A percentile compares a stretch with the other conserved stretches of the same genome.
Conservation (phyloP, 1,140 invertebrate species). For the Drosophila pachea region DNA sequence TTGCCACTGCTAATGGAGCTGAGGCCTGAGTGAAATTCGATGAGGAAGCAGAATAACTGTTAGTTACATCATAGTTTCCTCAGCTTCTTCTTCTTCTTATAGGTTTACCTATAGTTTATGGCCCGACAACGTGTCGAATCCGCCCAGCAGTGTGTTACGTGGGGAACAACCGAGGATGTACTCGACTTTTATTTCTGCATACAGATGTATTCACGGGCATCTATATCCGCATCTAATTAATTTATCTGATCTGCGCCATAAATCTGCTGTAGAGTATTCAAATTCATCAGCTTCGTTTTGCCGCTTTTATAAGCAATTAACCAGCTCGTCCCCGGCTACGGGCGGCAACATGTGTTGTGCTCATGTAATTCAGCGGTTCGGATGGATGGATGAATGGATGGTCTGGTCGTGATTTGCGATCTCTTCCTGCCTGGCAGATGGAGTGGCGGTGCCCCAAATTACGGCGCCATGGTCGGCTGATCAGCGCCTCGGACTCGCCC, state of each 20-base stretch:
- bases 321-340: constrained; percentile 7
- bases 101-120: too few relatives aligned
- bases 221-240: neutral
- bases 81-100: too few relatives aligned
- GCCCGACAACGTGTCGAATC: too few relatives aligned
- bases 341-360: constrained; percentile 52
- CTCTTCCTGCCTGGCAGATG: constrained; percentile 10
- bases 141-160: too few relatives aligned
- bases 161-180: too few relatives aligned
- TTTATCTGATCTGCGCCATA: neutral
- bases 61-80: too few relatives aligned
- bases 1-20: too few relatives aligned
- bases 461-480: constrained; percentile 1
- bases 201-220: too few relatives aligned
- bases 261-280: constrained; percentile 5
- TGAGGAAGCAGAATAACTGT: too few relatives aligned
- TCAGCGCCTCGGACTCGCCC: neutral
- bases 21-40: too few relatives aligned
- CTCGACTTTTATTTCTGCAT: too few relatives aligned
- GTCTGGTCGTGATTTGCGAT: constrained; percentile 4
- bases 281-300: neutral
- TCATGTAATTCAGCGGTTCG: constrained; percentile 44
- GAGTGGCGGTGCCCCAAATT: constrained; percentile 14
- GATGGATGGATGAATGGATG: too few relatives aligned
- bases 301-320: constrained; percentile 28